Evolutionary conservation across 2,888 invertebrate species (phyloP).

Genomic region (Empis livida): DNA sequence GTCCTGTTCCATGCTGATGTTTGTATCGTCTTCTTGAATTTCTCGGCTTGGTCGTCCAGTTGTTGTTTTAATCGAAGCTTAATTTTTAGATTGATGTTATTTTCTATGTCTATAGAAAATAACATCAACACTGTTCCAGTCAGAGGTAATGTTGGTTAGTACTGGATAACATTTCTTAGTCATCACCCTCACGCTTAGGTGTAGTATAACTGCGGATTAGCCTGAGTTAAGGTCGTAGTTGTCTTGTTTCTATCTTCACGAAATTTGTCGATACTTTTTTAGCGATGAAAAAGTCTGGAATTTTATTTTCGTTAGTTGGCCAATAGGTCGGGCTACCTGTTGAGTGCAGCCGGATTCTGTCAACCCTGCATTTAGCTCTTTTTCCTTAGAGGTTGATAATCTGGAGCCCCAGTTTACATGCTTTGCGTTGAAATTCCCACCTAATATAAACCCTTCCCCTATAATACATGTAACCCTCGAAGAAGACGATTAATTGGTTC

Average conservation of each 20-base stretch:
- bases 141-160: not conserved
- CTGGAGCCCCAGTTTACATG: not conserved
- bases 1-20: too few species aligned
- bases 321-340: not conserved
- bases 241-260: not conserved
- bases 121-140: too few species aligned
- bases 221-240: constrained; percentile 2
- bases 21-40: too few species aligned
- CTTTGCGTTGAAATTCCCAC: not conserved
- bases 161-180: not conserved
- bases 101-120: too few species aligned
- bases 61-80: too few species aligned
- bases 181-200: not conserved
- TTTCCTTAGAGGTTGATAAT: not conserved
- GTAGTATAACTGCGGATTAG: not conserved
- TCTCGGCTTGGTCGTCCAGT: too few species aligned
- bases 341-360: not conserved
- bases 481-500: too few species aligned
- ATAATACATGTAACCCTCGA: too few species aligned
- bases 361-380: not conserved
- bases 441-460: too few species aligned
- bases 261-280: not conserved
- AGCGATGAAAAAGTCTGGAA: constrained; percentile 3
- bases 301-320: not conserved
- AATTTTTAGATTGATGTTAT: too few species aligned